These are phyloP conservation scores for Genyomyrus donnyi DNA, from an alignment of 2,113 vertebrate genomes.

Conservation along the genomic window DNA sequence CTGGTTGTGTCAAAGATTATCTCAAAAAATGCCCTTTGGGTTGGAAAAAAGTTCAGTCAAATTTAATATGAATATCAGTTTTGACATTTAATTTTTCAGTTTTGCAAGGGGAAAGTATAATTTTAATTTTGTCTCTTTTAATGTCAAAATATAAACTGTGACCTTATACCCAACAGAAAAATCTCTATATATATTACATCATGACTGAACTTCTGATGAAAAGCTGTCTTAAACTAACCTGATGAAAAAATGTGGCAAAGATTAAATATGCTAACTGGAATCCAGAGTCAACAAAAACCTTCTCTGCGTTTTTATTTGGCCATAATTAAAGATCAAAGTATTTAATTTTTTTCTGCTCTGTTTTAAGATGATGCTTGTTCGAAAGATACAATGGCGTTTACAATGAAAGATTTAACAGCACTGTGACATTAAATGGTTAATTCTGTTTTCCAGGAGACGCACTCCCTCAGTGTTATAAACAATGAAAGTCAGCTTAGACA, in stretches of 20 bases:
- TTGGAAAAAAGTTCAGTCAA: background rate
- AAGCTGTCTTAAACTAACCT: background rate
- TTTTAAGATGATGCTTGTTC: background rate
- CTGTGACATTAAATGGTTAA: background rate
- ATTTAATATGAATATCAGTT: background rate
- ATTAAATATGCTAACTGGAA: background rate
- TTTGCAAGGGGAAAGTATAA: background rate
- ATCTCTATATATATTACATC: background rate
- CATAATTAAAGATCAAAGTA: background rate
- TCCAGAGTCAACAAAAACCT: background rate
- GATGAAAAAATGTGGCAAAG: background rate
- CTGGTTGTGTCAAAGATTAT: background rate
- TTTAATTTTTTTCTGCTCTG: background rate
- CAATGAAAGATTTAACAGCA: background rate
- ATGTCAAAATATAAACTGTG: slow-evolving; percentile 1
- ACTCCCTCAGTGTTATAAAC: background rate
- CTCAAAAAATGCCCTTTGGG: background rate
- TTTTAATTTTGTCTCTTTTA: background rate
- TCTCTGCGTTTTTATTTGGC: background rate
- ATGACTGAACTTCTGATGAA: background rate
- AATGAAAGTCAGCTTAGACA: slow-evolving; percentile 1
- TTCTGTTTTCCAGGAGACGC: background rate
- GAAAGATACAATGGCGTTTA: background rate
- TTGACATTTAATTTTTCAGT: background rate
- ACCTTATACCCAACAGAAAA: background rate